A percentile compares a stretch with the other conserved stretches of the same genome.
Evolutionary conservation across 2,113 vertebrate species (phyloP).

Genomic region (Myotis brandtii): DNA sequence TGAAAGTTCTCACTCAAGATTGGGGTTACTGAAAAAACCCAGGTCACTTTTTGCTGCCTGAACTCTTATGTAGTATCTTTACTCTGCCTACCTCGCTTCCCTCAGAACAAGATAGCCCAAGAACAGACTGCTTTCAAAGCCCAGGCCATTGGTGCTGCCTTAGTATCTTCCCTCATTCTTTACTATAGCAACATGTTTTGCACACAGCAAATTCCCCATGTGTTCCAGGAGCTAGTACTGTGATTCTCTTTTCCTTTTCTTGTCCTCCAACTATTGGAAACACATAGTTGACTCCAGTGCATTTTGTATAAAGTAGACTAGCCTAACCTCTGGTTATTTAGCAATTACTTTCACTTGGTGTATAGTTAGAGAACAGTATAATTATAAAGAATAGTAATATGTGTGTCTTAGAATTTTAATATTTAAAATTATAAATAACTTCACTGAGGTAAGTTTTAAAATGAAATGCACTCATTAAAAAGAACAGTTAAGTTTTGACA

Average conservation of each 20-base stretch:
- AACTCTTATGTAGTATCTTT: too few species aligned
- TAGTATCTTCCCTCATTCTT: neutral
- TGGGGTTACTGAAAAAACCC: neutral
- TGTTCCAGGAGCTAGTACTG: neutral
- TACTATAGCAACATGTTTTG: neutral
- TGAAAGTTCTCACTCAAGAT: neutral
- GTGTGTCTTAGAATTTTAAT: neutral
- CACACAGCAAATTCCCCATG: neutral
- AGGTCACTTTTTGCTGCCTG: neutral
- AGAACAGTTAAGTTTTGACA: neutral
- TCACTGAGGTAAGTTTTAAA: slow-evolving; percentile 36
- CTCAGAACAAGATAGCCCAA: neutral
- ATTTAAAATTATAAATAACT: slow-evolving; percentile 12
- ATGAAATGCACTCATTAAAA: neutral
- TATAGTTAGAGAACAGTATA: neutral
- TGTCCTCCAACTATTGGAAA: neutral
- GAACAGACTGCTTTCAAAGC: neutral
- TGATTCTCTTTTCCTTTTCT: neutral
- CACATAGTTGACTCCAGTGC: neutral
- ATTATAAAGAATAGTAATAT: slow-evolving; percentile 13
- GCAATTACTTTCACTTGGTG: neutral
- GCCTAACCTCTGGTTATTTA: neutral
- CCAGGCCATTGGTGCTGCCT: neutral
- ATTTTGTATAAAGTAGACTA: neutral
- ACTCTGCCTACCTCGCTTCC: neutral